phyloP scores from a whole-genome alignment of 2,113 vertebrate species.

The Neodon shergylaensis region DNA sequence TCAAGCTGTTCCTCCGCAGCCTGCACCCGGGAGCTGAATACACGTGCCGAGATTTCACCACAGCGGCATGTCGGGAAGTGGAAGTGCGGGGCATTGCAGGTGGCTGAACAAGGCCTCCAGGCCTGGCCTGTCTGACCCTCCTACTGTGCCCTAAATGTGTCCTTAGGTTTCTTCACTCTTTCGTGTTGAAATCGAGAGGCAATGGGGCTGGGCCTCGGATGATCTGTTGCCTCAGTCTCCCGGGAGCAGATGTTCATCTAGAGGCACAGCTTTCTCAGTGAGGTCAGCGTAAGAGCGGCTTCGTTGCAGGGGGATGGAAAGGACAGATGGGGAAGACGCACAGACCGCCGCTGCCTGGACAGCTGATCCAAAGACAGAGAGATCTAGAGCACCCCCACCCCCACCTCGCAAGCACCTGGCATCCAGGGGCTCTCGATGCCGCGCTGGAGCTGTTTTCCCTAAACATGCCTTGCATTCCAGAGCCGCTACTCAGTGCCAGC shows the following conservation, averaged over 20 bases:
- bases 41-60: accelerated
- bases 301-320: neutral
- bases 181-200: neutral
- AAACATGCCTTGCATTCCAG: neutral
- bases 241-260: too few species aligned
- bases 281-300: neutral
- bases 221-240: neutral
- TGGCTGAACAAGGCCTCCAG: neutral
- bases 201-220: neutral
- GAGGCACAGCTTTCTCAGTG: neutral
- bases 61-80: neutral
- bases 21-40: accelerated
- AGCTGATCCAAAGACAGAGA: neutral
- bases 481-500: accelerated
- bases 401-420: neutral
- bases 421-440: too few species aligned
- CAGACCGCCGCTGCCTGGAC: accelerated
- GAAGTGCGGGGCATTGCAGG: accelerated
- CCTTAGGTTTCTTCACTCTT: too few species aligned
- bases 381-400: neutral
- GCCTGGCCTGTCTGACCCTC: too few species aligned
- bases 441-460: neutral
- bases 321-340: accelerated
- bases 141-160: accelerated
- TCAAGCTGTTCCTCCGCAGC: neutral